A percentile compares a stretch with the other conserved stretches of the same genome.
phyloP scores from a whole-genome alignment of 2,888 invertebrate genomes.

The Dorcus hopei region DNA sequence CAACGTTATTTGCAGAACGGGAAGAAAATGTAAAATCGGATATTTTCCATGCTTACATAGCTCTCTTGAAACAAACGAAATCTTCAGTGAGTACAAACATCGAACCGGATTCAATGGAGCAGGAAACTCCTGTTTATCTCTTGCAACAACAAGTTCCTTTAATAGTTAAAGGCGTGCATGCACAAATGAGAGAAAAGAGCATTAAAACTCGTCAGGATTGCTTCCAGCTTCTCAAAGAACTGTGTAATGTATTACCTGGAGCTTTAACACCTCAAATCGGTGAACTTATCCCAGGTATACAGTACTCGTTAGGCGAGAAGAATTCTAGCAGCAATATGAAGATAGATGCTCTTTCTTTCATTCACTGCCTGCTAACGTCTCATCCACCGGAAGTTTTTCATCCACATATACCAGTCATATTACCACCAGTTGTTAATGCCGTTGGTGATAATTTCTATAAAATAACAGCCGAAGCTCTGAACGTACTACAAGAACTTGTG shows the following conservation, averaged over 20 bases:
- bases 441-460: slow-evolving; percentile 98
- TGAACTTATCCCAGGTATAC: slow-evolving; percentile 82
- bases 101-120: slow-evolving; percentile 70
- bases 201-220: slow-evolving; percentile 90
- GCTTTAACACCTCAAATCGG: slow-evolving; percentile 82
- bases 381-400: slow-evolving; percentile 80
- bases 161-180: slow-evolving; percentile 86
- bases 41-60: slow-evolving; percentile 94
- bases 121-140: slow-evolving; percentile 64
- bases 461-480: slow-evolving; percentile 93
- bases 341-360: slow-evolving; percentile 92
- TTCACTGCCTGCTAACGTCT: slow-evolving; percentile 77
- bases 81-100: slow-evolving; percentile 63
- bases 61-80: slow-evolving; percentile 85
- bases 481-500: slow-evolving; percentile 90
- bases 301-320: slow-evolving; percentile 85
- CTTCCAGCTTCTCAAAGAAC: slow-evolving; percentile 84
- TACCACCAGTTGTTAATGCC: slow-evolving; percentile 82
- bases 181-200: slow-evolving; percentile 81
- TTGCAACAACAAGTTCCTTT: slow-evolving; percentile 63
- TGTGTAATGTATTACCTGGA: slow-evolving; percentile 85
- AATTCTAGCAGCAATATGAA: slow-evolving; percentile 96
- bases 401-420: slow-evolving; percentile 71
- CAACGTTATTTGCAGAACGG: slow-evolving; percentile 62
- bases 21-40: slow-evolving; percentile 99